Evolutionary conservation across 2,113 vertebrate genomes (phyloP).

Genomic region (Trematomus loennbergii): DNA sequence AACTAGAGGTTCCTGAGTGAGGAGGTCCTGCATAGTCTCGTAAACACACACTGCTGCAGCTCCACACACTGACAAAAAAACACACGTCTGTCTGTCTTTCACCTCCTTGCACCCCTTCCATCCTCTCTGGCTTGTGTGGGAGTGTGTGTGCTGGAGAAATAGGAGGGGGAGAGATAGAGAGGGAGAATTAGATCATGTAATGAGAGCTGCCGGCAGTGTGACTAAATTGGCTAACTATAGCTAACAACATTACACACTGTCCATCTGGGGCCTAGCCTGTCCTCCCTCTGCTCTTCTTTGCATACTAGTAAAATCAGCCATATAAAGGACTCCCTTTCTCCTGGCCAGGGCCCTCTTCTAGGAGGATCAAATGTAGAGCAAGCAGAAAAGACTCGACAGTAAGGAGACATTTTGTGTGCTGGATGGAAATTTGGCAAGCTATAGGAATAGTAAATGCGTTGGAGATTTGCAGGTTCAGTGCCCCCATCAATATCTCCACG

Average conservation of each 20-base stretch:
- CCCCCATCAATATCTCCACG: constrained; percentile 32
- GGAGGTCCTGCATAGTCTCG: constrained; percentile 53
- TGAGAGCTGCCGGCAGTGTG: constrained; percentile 81
- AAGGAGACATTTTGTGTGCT: constrained; percentile 8
- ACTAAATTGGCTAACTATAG: constrained; percentile 83
- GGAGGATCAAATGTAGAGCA: constrained; percentile 56
- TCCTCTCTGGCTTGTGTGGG: constrained; percentile 69
- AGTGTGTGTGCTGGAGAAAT: constrained; percentile 62
- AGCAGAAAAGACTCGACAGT: constrained; percentile 24
- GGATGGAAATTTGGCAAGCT: constrained; percentile 33
- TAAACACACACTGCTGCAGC: constrained; percentile 40
- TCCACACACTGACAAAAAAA: constrained; percentile 23
- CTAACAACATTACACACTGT: constrained; percentile 85
- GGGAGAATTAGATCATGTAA: constrained; percentile 85
- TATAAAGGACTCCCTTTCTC: constrained; percentile 65
- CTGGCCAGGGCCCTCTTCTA: constrained; percentile 46
- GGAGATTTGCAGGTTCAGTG: constrained; percentile 48
- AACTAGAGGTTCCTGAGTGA: constrained; percentile 76
- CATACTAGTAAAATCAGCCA: constrained; percentile 62
- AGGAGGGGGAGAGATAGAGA: constrained; percentile 63
- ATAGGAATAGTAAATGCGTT: constrained; percentile 26
- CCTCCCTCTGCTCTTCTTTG: constrained; percentile 74
- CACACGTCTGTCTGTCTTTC: constrained; percentile 63
- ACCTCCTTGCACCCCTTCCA: constrained; percentile 67
- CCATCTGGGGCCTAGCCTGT: constrained; percentile 81